Evolutionary conservation across 1,140 invertebrate genomes (phyloP).

Genomic region (Ceratosolen solmsi): DNA sequence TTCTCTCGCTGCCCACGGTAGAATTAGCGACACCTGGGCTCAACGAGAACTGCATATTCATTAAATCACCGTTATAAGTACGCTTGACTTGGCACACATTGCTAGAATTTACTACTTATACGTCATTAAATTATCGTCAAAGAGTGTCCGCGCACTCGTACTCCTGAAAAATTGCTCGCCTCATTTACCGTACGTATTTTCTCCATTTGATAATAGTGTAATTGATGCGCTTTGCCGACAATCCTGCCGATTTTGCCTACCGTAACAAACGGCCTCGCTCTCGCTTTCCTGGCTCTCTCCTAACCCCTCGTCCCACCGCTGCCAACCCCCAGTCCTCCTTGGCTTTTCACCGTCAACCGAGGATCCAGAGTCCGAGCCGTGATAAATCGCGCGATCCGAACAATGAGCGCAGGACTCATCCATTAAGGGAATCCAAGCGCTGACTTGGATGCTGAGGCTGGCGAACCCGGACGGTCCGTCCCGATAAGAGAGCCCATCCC

Average conservation of each 20-base stretch:
- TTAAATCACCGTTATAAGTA: slow-evolving; percentile 19
- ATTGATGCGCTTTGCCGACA: slow-evolving; percentile 11
- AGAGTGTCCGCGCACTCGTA: not conserved
- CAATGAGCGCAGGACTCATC: not conserved
- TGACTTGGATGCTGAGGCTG: not conserved
- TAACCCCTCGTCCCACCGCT: too few species aligned
- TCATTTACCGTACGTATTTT: not conserved
- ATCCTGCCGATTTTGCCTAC: not conserved
- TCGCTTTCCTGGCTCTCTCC: not conserved
- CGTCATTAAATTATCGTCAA: slow-evolving; percentile 3
- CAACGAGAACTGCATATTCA: not conserved
- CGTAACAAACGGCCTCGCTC: slow-evolving; percentile 16
- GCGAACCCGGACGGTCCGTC: not conserved
- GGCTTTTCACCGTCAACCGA: too few species aligned
- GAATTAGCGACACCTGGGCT: not conserved
- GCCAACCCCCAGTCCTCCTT: too few species aligned
- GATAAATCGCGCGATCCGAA: slow-evolving; percentile 1
- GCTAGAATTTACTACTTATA: not conserved
- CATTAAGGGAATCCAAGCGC: not conserved
- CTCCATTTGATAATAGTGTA: slow-evolving; percentile 16
- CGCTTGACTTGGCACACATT: slow-evolving; percentile 6
- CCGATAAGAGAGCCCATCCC: not conserved
- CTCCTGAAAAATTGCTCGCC: not conserved
- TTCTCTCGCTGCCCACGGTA: not conserved
- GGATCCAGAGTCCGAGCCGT: not conserved